Base-by-base conservation (phyloP, 2,113 vertebrate genomes). In the Eupsittula cactorum region DNA sequence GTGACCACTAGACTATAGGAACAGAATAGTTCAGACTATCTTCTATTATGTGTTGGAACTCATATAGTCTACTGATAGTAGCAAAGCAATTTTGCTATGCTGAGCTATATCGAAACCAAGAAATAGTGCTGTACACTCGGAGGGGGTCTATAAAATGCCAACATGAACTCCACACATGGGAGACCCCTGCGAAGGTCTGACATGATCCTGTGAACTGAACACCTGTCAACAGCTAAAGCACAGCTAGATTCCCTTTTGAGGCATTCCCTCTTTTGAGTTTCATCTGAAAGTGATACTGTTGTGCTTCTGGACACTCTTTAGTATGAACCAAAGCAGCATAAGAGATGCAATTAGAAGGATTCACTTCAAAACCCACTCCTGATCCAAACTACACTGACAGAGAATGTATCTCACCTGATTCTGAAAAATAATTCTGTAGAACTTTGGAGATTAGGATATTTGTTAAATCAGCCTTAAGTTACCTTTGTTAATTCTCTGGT, bases 171-270 rank as follows among this genome's bases (percentile, higher is more conserved):
- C 50, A 2, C 14, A 14, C 4, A 2, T 24, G 7, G 9, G 13
- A 1, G 2, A 73, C 8, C 49, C 16, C 33, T 55, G 16, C 1
- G 1, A 8, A 24, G 11, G 2, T 55, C 33, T 69, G 49, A 28
- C 4, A 12, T 37, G 20, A 6, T 80, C 9, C 47, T 79, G 37
- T 59, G 67, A 79, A 39, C 19, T 20, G 33, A 82, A 39, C 15
- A 25, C 13, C 8, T 1, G 0, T 7, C 13, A 52, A 25, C 27
- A 80, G 41, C 10, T 74, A 65, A 77, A 77, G 14, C 18, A 62
- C 17, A 33, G n/a, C 16, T 27, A 78, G 14, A 16, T 70, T 77
- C 18, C 13, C 7, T 70, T 86, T 39, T 31, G 37, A 91, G 70
- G 8, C 11, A 42, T 49, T 76, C 8, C 14, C 76, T 71, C 57